Evolutionary conservation across 2,113 vertebrate species (phyloP).

Genomic region (Ramphastos sulfuratus): DNA sequence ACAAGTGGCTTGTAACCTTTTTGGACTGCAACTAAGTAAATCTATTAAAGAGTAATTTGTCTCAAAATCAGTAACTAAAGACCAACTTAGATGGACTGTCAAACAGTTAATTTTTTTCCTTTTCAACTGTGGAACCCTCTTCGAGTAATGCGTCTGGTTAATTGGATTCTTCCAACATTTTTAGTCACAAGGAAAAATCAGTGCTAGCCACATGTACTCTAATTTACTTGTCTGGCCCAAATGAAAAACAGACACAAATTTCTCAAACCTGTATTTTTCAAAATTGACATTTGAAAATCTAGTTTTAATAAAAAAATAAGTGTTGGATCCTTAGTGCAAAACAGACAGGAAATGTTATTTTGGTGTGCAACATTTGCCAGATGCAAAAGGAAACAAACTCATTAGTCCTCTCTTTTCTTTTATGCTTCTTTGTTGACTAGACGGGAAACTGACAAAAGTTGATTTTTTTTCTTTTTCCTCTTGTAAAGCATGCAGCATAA

Average conservation of each 20-base stretch:
- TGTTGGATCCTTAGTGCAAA: conserved; percentile 11
- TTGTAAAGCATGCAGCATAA: neutral
- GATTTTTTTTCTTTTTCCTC: conserved; percentile 23
- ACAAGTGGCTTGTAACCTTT: neutral
- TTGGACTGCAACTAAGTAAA: neutral
- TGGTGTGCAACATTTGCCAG: conserved; percentile 35
- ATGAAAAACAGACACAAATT: conserved; percentile 45
- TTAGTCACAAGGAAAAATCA: neutral
- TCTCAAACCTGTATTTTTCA: neutral
- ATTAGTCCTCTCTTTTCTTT: conserved; percentile 55
- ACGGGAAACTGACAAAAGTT: conserved; percentile 66
- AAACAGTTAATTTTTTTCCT: neutral
- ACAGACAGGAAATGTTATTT: conserved; percentile 65
- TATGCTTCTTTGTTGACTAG: conserved; percentile 67
- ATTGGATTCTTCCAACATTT: neutral
- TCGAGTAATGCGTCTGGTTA: neutral
- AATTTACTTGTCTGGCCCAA: conserved; percentile 19
- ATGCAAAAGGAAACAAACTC: conserved; percentile 58
- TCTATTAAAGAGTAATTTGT: neutral
- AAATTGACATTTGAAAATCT: conserved; percentile 42
- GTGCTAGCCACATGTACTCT: neutral
- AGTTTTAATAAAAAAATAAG: conserved; percentile 28
- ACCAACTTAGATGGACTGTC: neutral
- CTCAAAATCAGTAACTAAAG: neutral
- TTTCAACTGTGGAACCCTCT: neutral